Evolutionary conservation across 2,797 vertebrate species (phyloP).

Genomic region (Staurois parvus): DNA sequence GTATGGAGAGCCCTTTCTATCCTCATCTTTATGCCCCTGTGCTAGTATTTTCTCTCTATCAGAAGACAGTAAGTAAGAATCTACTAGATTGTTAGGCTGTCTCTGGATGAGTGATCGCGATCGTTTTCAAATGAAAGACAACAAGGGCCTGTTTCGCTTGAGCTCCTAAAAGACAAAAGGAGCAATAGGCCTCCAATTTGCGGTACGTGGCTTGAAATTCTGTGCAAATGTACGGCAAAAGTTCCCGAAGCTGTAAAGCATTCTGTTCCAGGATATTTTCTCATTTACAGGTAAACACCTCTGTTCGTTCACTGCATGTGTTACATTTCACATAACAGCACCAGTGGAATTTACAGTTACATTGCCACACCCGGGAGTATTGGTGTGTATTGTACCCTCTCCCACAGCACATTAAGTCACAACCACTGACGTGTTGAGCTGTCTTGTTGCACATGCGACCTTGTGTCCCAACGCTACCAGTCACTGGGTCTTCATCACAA

Average conservation of each 20-base stretch:
- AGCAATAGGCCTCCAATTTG: slow-evolving; percentile 38
- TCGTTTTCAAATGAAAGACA: slow-evolving; percentile 22
- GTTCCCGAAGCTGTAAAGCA: neutral
- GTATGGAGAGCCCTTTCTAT: neutral
- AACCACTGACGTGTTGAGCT: slow-evolving; percentile 89
- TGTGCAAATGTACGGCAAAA: slow-evolving; percentile 69
- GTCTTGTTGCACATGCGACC: slow-evolving; percentile 97
- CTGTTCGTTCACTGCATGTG: slow-evolving; percentile 96
- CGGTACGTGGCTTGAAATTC: slow-evolving; percentile 54
- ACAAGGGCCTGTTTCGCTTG: slow-evolving; percentile 55
- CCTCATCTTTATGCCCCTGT: neutral
- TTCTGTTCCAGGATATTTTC: slow-evolving; percentile 35
- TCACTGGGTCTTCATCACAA: slow-evolving; percentile 92
- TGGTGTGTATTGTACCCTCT: slow-evolving; percentile 97
- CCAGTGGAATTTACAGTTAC: slow-evolving; percentile 99
- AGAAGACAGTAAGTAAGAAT: slow-evolving; percentile 4
- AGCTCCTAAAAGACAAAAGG: slow-evolving; percentile 53
- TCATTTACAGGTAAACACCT: slow-evolving; percentile 98
- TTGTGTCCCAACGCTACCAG: slow-evolving; percentile 93
- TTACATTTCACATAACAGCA: slow-evolving; percentile 98
- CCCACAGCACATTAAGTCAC: slow-evolving; percentile 96
- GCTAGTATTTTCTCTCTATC: neutral
- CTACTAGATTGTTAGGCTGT: slow-evolving; percentile 6
- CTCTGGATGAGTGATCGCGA: slow-evolving; percentile 52
- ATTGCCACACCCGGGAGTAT: slow-evolving; percentile 95